phyloP scores from a whole-genome alignment of 2,113 vertebrate genomes.

The Cranoglanis bouderius region DNA sequence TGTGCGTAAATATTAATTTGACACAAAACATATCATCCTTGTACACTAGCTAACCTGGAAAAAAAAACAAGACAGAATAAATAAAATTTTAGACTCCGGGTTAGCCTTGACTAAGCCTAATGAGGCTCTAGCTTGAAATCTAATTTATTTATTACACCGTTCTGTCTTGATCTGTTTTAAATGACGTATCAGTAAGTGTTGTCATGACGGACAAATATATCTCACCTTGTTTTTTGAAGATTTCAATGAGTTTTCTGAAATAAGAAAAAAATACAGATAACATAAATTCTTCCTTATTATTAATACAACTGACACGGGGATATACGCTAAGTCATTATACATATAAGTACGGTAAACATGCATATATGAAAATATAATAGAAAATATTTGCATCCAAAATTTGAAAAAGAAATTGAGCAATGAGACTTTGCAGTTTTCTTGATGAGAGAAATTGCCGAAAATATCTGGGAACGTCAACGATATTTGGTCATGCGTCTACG shows the following conservation, averaged over 20 bases:
- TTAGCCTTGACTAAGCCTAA: neutral
- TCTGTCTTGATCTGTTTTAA: neutral
- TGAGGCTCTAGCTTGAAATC: neutral
- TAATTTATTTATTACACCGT: neutral
- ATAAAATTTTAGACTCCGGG: no score
- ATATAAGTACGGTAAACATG: no score
- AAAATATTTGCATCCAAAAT: no score
- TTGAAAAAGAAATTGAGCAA: no score
- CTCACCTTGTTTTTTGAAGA: slow-evolving; percentile 92
- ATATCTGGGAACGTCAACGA: no score
- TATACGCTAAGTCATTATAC: neutral
- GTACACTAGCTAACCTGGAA: neutral
- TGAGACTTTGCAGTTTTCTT: neutral
- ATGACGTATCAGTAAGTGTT: neutral
- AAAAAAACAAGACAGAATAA: no score
- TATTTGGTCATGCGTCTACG: no score
- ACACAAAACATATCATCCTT: neutral
- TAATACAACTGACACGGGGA: neutral
- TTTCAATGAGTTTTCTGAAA: slow-evolving; percentile 85
- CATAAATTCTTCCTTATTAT: neutral
- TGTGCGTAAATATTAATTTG: neutral
- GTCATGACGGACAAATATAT: neutral
- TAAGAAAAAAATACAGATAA: slow-evolving; percentile 2
- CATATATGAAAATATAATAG: no score
- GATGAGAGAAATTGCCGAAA: no score